Conservation (phyloP, 2,888 invertebrate genomes). For the Sarcophaga carnaria region DNA sequence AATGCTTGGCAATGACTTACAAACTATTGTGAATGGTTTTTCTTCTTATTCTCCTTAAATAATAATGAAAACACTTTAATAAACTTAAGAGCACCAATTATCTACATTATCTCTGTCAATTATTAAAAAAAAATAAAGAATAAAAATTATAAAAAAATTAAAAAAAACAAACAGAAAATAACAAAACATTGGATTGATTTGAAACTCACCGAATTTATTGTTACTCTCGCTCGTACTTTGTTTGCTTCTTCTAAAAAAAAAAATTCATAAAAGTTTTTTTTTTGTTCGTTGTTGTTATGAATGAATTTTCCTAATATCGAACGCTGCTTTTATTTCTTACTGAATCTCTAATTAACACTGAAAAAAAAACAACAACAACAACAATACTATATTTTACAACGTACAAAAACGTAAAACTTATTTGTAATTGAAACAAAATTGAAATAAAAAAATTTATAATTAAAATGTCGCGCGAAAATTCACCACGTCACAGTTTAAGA, state of each 20-base stretch:
- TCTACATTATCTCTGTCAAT: conserved; percentile 29
- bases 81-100: conserved; percentile 37
- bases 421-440: conserved; percentile 13
- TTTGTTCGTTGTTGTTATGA: neutral
- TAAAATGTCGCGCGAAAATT: conserved; percentile 81
- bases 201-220: conserved; percentile 56
- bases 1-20: conserved; percentile 45
- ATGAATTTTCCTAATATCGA: neutral
- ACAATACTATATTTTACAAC: conserved; percentile 11
- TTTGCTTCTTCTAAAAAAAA: conserved; percentile 15
- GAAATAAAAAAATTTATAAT: conserved; percentile 3
- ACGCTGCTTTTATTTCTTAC: neutral
- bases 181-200: conserved; percentile 18
- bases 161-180: neutral
- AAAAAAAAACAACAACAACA: conserved; percentile 24
- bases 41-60: neutral
- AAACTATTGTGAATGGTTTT: conserved; percentile 4
- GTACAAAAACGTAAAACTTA: neutral
- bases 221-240: neutral
- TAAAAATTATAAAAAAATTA: neutral
- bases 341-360: conserved; percentile 13
- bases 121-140: conserved; percentile 34
- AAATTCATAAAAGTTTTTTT: conserved; percentile 9
- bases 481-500: conserved; percentile 79
- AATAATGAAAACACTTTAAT: conserved; percentile 13